Percentiles rank a stretch among this genome's conserved stretches.
phyloP scores from a whole-genome alignment of 1,140 invertebrate genomes.

The Metopolophium dirhodum region DNA sequence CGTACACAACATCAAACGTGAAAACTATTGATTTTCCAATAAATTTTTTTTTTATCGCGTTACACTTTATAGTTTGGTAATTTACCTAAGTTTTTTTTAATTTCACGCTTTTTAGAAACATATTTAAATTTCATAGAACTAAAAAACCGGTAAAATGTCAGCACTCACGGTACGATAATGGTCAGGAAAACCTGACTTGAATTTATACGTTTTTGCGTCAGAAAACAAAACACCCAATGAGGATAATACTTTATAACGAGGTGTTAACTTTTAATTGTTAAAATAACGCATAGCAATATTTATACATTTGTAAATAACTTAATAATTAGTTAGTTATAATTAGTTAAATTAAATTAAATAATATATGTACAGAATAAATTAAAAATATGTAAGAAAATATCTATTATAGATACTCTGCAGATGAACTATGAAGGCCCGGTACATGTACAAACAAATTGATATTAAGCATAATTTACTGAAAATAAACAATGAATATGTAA shows the following conservation, averaged over 20 bases:
- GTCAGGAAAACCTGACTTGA: not conserved
- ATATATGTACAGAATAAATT: too few species aligned
- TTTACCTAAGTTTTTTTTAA: not conserved
- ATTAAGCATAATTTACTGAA: too few species aligned
- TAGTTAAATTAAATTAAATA: too few species aligned
- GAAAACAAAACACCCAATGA: not conserved
- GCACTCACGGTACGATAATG: not conserved
- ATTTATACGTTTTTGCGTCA: not conserved
- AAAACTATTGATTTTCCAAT: not conserved
- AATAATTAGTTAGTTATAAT: not conserved
- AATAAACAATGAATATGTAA: too few species aligned
- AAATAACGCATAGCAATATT: too few species aligned
- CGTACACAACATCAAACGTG: too few species aligned
- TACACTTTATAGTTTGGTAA: not conserved
- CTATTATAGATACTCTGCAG: too few species aligned
- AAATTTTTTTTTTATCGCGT: not conserved
- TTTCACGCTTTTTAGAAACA: not conserved
- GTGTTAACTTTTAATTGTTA: too few species aligned
- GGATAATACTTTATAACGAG: too few species aligned
- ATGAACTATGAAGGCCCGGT: too few species aligned
- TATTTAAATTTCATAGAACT: not conserved
- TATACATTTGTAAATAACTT: not conserved
- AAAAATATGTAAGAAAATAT: too few species aligned
- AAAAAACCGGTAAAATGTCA: not conserved
- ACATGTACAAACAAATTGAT: too few species aligned